phyloP scores from a whole-genome alignment of 2,797 vertebrate genomes.

The Tangara arthus region DNA sequence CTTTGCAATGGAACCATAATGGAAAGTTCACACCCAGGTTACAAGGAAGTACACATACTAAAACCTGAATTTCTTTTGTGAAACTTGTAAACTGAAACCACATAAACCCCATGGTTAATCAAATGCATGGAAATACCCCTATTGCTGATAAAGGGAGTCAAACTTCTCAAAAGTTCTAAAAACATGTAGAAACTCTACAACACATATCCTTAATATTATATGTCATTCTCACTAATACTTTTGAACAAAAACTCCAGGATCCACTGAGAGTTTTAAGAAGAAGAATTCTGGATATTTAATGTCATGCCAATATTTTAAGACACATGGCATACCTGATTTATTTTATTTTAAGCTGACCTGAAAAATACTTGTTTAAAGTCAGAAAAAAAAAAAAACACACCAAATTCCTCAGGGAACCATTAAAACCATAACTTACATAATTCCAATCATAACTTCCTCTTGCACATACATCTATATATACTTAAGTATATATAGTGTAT shows the following conservation, averaged over 20 bases:
- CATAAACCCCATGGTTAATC: neutral
- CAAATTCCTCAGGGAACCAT: neutral
- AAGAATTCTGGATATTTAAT: neutral
- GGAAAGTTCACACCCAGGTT: neutral
- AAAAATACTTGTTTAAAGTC: neutral
- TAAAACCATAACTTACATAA: conserved; percentile 6
- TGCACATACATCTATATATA: neutral
- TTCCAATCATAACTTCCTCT: neutral
- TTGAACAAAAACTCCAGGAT: neutral
- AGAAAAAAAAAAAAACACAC: neutral
- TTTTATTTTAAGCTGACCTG: conserved; percentile 12
- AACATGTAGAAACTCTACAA: neutral
- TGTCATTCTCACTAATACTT: neutral
- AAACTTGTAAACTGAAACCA: neutral
- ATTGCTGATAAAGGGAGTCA: neutral
- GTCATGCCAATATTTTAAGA: neutral
- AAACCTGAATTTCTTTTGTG: neutral
- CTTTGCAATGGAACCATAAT: neutral
- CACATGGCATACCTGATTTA: neutral
- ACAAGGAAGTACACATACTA: neutral
- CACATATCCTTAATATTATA: neutral
- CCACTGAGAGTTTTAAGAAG: neutral
- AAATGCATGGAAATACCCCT: neutral
- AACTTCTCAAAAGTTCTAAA: neutral
- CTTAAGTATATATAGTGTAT: neutral